Base-by-base conservation (phyloP, 2,797 vertebrate species). In the Typhlichthys eigenmanni region DNA sequence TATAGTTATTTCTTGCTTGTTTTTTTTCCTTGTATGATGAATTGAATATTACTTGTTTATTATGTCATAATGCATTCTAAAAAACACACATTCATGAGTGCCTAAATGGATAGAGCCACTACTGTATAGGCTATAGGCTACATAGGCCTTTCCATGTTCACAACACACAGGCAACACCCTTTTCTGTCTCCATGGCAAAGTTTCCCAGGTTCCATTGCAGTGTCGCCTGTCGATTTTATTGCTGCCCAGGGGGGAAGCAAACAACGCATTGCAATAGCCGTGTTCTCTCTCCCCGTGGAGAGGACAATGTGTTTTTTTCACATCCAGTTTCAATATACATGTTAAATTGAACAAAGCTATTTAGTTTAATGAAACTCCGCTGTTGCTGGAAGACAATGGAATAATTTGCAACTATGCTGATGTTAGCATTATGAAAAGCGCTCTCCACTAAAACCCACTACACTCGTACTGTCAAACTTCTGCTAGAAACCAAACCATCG, bases 111-210 rank as follows among this genome's bases (percentile, higher is more conserved):
- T 0, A 11, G 13, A 13, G 12, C 38, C 50, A 58, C 50, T 10
- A 52, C 12, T n/a, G 59, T 59, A 56, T 54, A 47, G 17, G 17
- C 17, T 19, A 19, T 17, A 17, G 16, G 16, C 16, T 17, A 17
- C 17, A 19, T 19, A 19, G 17, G 17, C 17, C 17, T 19, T 19
- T 19, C 17, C 69, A 66, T 8, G 34, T 64, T 47, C 48, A 51
- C 53, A 55, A 43, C 70, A 66, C 4, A 56, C 49, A 64, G 87
- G 66, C 84, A 76, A 88, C 84, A 65, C 88, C 84, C 85, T 88
- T 84, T 69, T 71, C 64, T 78, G 86, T 94, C 88, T 91, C 93
- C 92, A 93, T 93, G 90, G 89, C 83, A 90, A 92, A 71, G 78
- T 85, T 91, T 91, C 89, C 88, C 85, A 85, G 85, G 80, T 87